phyloP scores from a whole-genome alignment of 2,888 invertebrate species.

The Microdon myrmicae region DNA sequence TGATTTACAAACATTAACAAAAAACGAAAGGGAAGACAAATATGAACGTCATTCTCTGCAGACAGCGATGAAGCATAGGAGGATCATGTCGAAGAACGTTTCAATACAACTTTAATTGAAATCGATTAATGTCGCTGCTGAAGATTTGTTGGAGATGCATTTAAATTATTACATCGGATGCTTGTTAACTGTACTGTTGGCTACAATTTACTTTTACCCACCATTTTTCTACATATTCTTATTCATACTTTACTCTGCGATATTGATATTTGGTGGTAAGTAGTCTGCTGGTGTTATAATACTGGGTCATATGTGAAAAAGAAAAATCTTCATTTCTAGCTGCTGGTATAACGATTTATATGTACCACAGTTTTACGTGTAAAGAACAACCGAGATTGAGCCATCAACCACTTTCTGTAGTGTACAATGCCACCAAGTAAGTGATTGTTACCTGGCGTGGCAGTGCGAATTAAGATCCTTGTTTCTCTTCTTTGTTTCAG shows the following conservation, averaged over 20 bases:
- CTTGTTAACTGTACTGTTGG: conserved; percentile 56
- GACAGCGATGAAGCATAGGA: conserved; percentile 7
- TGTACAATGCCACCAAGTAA: conserved; percentile 66
- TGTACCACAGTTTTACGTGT: conserved; percentile 64
- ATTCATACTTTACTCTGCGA: conserved; percentile 63
- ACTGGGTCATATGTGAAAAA: not conserved
- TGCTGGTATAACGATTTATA: conserved; percentile 64
- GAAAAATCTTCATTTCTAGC: conserved; percentile 55
- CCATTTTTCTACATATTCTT: conserved; percentile 65
- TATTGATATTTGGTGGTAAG: conserved; percentile 64
- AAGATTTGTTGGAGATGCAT: conserved; percentile 24
- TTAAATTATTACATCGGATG: conserved; percentile 37
- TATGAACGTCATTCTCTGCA: conserved; percentile 1
- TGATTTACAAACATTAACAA: conserved; percentile 24
- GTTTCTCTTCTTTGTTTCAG: conserved; percentile 50
- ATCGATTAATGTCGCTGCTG: conserved; percentile 5
- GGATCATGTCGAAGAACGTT: conserved; percentile 21
- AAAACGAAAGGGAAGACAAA: conserved; percentile 1
- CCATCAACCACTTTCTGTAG: conserved; percentile 61
- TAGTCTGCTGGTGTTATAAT: conserved; percentile 15
- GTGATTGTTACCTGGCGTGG: conserved; percentile 13
- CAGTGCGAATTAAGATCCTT: not conserved
- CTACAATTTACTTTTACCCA: conserved; percentile 66
- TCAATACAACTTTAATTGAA: conserved; percentile 10
- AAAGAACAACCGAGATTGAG: conserved; percentile 61